Evolutionary conservation across 2,797 vertebrate species (phyloP), one percentile per base, ranked within the genome.

Genomic region (Serranus cabrilla): DNA sequence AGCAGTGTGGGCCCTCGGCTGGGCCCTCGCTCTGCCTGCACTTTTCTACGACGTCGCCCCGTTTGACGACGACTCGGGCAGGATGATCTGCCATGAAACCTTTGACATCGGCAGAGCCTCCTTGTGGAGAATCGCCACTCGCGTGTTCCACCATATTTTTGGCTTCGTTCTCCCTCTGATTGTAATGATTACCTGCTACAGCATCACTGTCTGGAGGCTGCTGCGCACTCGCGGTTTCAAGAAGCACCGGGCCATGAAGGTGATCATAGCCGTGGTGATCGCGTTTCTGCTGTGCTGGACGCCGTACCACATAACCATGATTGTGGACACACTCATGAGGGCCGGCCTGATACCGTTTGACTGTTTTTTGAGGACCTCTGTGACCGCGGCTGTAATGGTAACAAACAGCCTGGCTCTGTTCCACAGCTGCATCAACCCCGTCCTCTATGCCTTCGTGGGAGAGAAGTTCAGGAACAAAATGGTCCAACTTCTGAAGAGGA

Each of bases 361-460:
- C 73, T 95, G 95, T 4, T 0, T 1, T 0, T 0, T 27, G 14
- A 84, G 84, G 72, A 83, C 0, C 0, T 47, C 79, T 0, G 64
- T 95, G 62, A 84, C 4, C 60, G 0, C 34, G 10, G 91, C 91
- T 2, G 14, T 94, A 71, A 2, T 0, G 0, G 3, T 81, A 1
- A 95, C 91, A 8, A 76, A 88, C 68, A 72, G 25, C 56, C 37
- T 96, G 61, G 94, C 90, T 18, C 88, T 95, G 71, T 13, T 93
- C 16, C 95, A 96, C 91, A 93, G 94, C 88, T 94, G 93, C 76
- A 80, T 95, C 76, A 96, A 96, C 80, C 95, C 95, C 0, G 57
- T 96, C 56, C 88, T 96, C 62, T 96, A 96, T 0, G 95, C 95
- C 21, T 95, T 96, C 0, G 90, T 96, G 23, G 95, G 93, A 1